Conservation (phyloP, 2,888 invertebrate species). For the Zonitis immaculata region DNA sequence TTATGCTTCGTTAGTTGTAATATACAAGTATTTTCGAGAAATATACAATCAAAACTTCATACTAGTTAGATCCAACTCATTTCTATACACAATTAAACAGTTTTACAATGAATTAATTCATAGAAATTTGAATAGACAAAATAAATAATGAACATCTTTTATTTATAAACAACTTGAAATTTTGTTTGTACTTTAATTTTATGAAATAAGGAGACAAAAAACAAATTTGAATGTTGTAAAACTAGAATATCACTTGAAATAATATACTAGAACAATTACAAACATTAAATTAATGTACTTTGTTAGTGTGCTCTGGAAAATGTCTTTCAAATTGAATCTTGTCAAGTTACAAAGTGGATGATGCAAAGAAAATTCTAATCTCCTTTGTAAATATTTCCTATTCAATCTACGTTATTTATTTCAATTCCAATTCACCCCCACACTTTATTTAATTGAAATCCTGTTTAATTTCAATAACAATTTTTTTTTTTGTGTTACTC, state of each 20-base stretch:
- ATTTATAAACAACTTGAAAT: neutral
- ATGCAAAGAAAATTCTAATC: too few relatives aligned
- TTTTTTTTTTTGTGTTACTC: too few relatives aligned
- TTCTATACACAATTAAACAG: too few relatives aligned
- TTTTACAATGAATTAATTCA: too few relatives aligned
- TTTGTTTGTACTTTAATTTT: neutral
- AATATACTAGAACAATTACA: neutral
- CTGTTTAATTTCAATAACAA: slow-evolving; percentile 12
- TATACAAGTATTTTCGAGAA: too few relatives aligned
- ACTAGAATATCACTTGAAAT: neutral
- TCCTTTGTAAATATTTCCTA: too few relatives aligned
- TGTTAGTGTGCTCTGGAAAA: neutral
- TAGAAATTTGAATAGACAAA: too few relatives aligned
- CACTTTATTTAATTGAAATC: slow-evolving; percentile 13
- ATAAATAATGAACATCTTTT: too few relatives aligned
- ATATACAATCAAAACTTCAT: too few relatives aligned
- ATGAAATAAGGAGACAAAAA: neutral
- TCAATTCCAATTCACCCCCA: too few relatives aligned
- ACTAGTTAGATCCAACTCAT: too few relatives aligned
- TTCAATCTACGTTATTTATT: too few relatives aligned
- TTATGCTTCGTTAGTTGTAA: slow-evolving; percentile 23
- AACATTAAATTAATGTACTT: neutral
- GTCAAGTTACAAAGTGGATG: neutral
- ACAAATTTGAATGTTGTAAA: neutral
- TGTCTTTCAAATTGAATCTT: neutral